Base-by-base conservation (phyloP, 2,888 invertebrate genomes). In the Mongoloraphidia duomilia region DNA sequence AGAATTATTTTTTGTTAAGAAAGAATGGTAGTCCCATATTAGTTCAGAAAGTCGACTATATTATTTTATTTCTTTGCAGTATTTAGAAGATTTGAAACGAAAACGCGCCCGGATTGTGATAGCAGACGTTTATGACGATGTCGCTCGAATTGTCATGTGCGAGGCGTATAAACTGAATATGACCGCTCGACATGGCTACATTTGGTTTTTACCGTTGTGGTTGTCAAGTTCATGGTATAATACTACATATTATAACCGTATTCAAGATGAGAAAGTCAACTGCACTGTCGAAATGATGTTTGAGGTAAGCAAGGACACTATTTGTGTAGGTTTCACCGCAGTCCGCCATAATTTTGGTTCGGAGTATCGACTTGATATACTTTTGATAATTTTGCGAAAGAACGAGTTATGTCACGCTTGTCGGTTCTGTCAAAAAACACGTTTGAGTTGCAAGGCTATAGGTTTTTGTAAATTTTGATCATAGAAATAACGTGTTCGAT, bases 191-290 rank as follows among this genome's bases (percentile, higher is more conserved):
- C 66, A 83, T 56, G 87, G 86, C 38, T 87, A 84, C 64, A 84
- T 86, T 2, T 93, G 92, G 92, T 86, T 93, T 61, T 70, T 93
- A 49, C 89, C 92, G 0, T 72, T 76, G 36, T 83, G 87, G 81
- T 70, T 84, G 14, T 71, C 75, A 8, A 63, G 70, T 2, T 66
- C 74, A 53, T 83, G 82, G 80, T 77, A 74, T 60, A 68, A 79
- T 55, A 78, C 78, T 1, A 74, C 75, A 52, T 64, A 62, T 26
- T 71, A 70, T 56, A 73, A 74, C 53, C 10, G 48, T 2, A 47
- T 57, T 12, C 57, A 59, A 53, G 57, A 67, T 41, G 73, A 74
- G 55, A 63, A 58, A 17, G 70, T 78, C 11, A 72, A 73, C 6
- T 87, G 86, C 59, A 75, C 75, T 1, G 75, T 74, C 0, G 61